Evolutionary conservation across 2,888 invertebrate species (phyloP).

Genomic region (Cosmopolites sordidus): DNA sequence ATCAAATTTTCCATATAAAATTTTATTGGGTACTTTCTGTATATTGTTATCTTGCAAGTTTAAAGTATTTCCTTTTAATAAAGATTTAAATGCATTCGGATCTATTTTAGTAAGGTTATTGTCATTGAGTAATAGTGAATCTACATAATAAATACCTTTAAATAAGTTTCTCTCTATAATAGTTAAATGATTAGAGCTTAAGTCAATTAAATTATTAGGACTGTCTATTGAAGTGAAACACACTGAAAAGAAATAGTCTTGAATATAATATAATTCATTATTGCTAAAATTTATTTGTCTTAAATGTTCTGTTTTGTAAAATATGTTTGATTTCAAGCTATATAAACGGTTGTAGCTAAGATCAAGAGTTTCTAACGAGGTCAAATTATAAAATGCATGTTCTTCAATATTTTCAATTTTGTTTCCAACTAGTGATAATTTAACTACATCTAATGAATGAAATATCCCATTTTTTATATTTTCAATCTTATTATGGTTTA

Average conservation of each 20-base stretch:
- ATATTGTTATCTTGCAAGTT: constrained; percentile 30
- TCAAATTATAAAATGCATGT: constrained; percentile 32
- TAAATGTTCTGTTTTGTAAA: constrained; percentile 30
- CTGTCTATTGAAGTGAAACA: constrained; percentile 21
- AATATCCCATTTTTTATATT: constrained; percentile 28
- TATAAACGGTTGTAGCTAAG: constrained; percentile 32
- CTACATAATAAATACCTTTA: constrained; percentile 25
- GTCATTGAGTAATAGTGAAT: constrained; percentile 25
- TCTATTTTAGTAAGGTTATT: constrained; percentile 28
- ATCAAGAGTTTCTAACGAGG: constrained; percentile 29
- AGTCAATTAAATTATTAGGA: constrained; percentile 26
- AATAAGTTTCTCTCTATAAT: constrained; percentile 28
- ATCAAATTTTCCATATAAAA: constrained; percentile 2
- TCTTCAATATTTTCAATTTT: constrained; percentile 26
- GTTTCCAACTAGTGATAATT: constrained; percentile 29
- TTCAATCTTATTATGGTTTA: constrained; percentile 30
- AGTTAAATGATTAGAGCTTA: constrained; percentile 31
- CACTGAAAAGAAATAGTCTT: constrained; percentile 29
- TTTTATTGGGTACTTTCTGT: constrained; percentile 4
- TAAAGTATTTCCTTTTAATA: constrained; percentile 20
- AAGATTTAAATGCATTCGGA: constrained; percentile 25
- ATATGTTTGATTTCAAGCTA: constrained; percentile 25
- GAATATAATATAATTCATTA: constrained; percentile 27
- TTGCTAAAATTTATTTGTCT: constrained; percentile 29
- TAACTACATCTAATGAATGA: constrained; percentile 24